A percentile compares a stretch with the other conserved stretches of the same genome.
Evolutionary conservation across 92 coral and sea anemone species (phyloP).

Genomic region (Actinernus sp.): DNA sequence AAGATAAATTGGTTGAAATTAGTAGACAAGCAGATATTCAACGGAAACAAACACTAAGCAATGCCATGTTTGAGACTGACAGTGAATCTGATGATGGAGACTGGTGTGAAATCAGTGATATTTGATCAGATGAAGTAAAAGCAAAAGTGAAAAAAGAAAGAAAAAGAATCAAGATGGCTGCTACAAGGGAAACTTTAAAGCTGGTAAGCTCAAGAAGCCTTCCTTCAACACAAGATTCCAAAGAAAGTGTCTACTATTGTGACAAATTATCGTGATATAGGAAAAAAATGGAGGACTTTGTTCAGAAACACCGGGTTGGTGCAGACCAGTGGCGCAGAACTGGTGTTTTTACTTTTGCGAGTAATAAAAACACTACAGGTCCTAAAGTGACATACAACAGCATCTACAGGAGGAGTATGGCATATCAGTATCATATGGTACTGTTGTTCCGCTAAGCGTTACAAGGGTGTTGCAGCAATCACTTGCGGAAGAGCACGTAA

Average conservation of each 20-base stretch:
- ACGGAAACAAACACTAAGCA: conserved; percentile 8
- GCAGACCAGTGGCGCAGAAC: conserved; percentile 63
- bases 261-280: conserved; percentile 44
- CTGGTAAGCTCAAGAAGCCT: conserved; percentile 33
- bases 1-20: conserved; percentile 31
- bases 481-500: conserved; percentile 13
- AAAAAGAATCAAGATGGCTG: conserved; percentile 31
- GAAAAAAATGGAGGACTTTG: conserved; percentile 46
- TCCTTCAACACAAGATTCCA: conserved; percentile 40
- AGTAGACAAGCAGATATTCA: conserved; percentile 42
- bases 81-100: conserved; percentile 44
- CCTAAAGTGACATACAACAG: conserved; percentile 36
- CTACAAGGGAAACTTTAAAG: conserved; percentile 39
- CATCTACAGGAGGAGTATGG: conserved; percentile 7
- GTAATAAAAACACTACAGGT: conserved; percentile 27
- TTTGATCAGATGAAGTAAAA: conserved; percentile 57
- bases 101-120: conserved; percentile 42
- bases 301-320: conserved; percentile 37
- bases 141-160: conserved; percentile 44
- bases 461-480: conserved; percentile 8
- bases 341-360: conserved; percentile 43
- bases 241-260: conserved; percentile 32
- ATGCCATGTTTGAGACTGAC: conserved; percentile 55
- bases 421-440: conserved; percentile 7
- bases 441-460: conserved; percentile 3